Percentiles rank a stretch among this genome's conserved stretches.
phyloP scores from a whole-genome alignment of 2,113 vertebrate species.

The Mixornis gularis region DNA sequence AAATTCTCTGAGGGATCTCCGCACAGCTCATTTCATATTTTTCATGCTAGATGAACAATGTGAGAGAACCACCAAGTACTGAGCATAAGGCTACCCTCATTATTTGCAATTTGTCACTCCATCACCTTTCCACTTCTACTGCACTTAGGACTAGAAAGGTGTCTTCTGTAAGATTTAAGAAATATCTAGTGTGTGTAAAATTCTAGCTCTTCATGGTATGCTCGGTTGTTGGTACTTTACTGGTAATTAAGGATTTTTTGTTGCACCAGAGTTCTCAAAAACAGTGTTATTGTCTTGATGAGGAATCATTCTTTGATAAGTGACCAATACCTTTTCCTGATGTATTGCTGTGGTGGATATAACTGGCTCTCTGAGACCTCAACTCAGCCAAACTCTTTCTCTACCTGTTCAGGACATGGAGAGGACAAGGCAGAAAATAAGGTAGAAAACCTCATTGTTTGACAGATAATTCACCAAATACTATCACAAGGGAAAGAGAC shows the following conservation, averaged over 20 bases:
- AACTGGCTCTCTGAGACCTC: background rate
- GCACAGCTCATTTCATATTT: background rate
- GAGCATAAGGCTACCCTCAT: background rate
- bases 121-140: background rate
- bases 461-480: background rate
- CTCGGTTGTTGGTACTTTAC: background rate
- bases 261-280: background rate
- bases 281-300: background rate
- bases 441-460: background rate
- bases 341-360: background rate
- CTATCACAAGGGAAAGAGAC: background rate
- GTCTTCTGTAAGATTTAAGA: background rate
- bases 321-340: background rate
- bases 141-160: background rate
- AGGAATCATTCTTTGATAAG: background rate
- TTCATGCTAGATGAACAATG: background rate
- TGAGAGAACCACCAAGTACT: background rate
- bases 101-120: background rate
- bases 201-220: background rate
- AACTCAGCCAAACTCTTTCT: accelerated
- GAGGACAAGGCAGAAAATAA: background rate
- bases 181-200: background rate
- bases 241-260: background rate
- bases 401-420: background rate
- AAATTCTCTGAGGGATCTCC: background rate